Percentiles rank a stretch among this genome's conserved stretches.
phyloP scores from a whole-genome alignment of 2,797 vertebrate species.

The Acridotheres tristis region DNA sequence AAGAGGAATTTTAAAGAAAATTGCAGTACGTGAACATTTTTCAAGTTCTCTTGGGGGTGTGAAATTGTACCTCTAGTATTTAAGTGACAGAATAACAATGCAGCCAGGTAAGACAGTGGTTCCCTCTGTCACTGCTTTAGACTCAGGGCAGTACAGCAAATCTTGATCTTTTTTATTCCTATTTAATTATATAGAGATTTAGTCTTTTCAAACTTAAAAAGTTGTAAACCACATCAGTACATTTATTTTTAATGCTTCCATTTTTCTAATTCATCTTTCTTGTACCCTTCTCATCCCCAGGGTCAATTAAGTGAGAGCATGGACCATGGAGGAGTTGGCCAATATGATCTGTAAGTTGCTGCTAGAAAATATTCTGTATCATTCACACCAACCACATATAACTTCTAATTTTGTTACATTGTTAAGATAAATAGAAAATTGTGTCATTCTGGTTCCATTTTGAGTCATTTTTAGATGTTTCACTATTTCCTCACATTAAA shows the following conservation, averaged over 20 bases:
- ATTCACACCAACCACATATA: not conserved
- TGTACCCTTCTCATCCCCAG: constrained; percentile 67
- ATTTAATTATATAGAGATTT: not conserved
- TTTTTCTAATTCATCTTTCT: constrained; percentile 31
- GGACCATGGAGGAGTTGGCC: constrained; percentile 89
- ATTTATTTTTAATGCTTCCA: not conserved
- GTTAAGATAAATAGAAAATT: not conserved
- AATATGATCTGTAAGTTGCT: constrained; percentile 93
- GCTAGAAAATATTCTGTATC: constrained; percentile 29
- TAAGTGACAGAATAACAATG: not conserved
- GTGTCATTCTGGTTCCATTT: not conserved
- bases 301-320: constrained; percentile 89
- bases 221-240: not conserved
- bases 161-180: not conserved
- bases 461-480: not conserved
- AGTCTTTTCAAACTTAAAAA: not conserved
- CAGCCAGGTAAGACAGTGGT: not conserved
- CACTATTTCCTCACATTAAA: not conserved
- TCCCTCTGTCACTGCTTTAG: not conserved
- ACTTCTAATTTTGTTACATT: not conserved
- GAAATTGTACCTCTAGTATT: not conserved
- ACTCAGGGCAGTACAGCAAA: not conserved
- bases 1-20: not conserved
- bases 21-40: not conserved
- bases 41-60: not conserved